phyloP scores from a whole-genome alignment of 1,140 invertebrate species.

The Dendroctonus ponderosae region DNA sequence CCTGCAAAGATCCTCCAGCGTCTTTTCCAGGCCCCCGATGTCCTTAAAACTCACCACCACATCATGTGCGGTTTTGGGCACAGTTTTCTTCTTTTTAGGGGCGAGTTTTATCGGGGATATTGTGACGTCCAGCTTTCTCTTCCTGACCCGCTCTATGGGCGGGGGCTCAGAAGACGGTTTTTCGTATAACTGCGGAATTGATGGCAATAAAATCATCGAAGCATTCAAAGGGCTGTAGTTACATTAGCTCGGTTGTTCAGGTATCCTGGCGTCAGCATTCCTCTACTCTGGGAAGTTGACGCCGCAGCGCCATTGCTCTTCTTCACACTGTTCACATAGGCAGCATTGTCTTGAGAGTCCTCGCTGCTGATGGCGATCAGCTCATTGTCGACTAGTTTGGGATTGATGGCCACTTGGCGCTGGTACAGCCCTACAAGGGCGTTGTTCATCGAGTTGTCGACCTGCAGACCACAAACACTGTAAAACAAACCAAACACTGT shows the following conservation, averaged over 20 bases:
- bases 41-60: slow-evolving; percentile 51
- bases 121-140: slow-evolving; percentile 12
- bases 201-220: too few relatives aligned
- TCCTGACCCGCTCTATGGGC: neutral
- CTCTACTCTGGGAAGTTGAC: slow-evolving; percentile 18
- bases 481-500: neutral
- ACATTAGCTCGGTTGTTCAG: slow-evolving; percentile 7
- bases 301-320: slow-evolving; percentile 23
- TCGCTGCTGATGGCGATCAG: slow-evolving; percentile 50
- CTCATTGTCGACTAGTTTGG: slow-evolving; percentile 44
- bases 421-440: slow-evolving; percentile 44
- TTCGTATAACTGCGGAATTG: neutral
- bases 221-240: neutral
- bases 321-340: slow-evolving; percentile 15
- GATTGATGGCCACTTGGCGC: slow-evolving; percentile 14
- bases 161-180: neutral
- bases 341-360: slow-evolving; percentile 39
- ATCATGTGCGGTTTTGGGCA: slow-evolving; percentile 15
- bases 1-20: slow-evolving; percentile 75
- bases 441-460: slow-evolving; percentile 41
- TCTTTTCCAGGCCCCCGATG: slow-evolving; percentile 71
- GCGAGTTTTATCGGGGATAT: slow-evolving; percentile 6
- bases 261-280: slow-evolving; percentile 18
- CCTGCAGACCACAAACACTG: neutral
- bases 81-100: slow-evolving; percentile 9